Percentiles rank a stretch among this genome's conserved stretches.
Evolutionary conservation across 1,140 invertebrate genomes (phyloP).

Genomic region (Calliphora vicina): DNA sequence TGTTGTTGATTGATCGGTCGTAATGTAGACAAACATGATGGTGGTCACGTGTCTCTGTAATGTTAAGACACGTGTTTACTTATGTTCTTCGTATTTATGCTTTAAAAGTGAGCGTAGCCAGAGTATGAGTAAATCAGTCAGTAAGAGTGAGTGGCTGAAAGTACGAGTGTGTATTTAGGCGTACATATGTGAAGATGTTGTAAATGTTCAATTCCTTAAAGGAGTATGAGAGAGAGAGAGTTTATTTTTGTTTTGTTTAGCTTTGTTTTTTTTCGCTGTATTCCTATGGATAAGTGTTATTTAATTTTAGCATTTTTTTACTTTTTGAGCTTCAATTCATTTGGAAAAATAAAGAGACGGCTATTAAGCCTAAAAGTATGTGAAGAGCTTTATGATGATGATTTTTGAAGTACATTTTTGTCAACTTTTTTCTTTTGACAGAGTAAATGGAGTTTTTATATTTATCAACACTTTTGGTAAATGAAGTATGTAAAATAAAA

Average conservation of each 20-base stretch:
- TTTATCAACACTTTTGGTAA: conserved; percentile 31
- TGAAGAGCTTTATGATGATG: conserved; percentile 7
- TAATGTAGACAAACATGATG: conserved; percentile 39
- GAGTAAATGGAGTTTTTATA: neutral
- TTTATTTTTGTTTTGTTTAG: neutral
- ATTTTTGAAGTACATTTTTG: conserved; percentile 18
- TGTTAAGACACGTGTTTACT: conserved; percentile 36
- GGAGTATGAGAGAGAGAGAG: conserved; percentile 6
- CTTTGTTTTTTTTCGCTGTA: neutral
- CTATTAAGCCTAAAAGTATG: conserved; percentile 24
- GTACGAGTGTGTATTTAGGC: neutral
- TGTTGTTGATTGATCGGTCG: conserved; percentile 39
- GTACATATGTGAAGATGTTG: conserved; percentile 32
- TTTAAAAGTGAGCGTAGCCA: neutral
- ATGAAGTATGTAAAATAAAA: neutral
- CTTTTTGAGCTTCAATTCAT: conserved; percentile 26
- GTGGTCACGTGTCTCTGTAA: conserved; percentile 39
- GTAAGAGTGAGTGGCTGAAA: no score
- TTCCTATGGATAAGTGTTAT: neutral
- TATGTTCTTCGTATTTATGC: conserved; percentile 15
- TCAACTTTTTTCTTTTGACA: neutral
- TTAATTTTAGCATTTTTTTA: neutral
- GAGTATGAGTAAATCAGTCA: neutral
- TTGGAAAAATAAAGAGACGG: conserved; percentile 15
- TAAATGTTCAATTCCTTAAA: neutral